Percentiles rank a stretch among this genome's conserved stretches.
These are phyloP conservation scores for Phoenoteleia sp. DNA, from an alignment of 2,888 invertebrate genomes.

Conservation along the genomic window DNA sequence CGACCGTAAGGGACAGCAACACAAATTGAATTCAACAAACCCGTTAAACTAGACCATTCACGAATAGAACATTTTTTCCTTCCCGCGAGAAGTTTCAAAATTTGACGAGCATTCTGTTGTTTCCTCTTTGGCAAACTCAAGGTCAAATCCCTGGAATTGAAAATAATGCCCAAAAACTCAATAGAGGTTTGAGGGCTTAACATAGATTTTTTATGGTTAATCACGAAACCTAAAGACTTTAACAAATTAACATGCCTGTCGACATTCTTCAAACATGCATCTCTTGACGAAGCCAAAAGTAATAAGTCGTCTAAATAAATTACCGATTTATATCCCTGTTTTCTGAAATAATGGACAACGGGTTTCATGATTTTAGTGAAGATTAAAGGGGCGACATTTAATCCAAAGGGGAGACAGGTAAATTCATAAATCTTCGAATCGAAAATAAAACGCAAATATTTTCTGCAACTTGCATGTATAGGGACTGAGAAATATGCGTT, in stretches of 20 bases:
- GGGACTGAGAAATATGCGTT: conserved; percentile 43
- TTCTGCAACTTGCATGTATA: conserved; percentile 2
- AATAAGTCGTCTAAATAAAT: conserved; percentile 19
- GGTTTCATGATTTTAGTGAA: conserved; percentile 51
- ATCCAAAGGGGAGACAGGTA: conserved; percentile 35
- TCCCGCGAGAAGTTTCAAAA: background rate
- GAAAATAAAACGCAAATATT: conserved; percentile 45
- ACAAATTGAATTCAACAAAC: conserved; percentile 34
- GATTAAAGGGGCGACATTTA: conserved; percentile 36
- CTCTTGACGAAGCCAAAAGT: background rate
- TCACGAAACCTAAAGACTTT: background rate
- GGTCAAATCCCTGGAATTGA: background rate
- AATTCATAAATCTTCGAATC: conserved; percentile 35
- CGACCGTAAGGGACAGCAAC: conserved; percentile 46
- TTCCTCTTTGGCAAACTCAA: background rate
- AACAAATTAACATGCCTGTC: background rate
- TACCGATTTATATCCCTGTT: conserved; percentile 15
- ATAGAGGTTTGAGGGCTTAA: background rate
- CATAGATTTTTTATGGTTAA: conserved; percentile 4
- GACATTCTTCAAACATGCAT: background rate
- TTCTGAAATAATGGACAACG: conserved; percentile 4
- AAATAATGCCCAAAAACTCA: conserved; percentile 4
- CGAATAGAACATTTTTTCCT: conserved; percentile 32
- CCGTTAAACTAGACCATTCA: conserved; percentile 49
- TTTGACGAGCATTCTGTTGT: background rate